A percentile compares a stretch with the other conserved stretches of the same genome.
Evolutionary conservation across 1,140 invertebrate genomes (phyloP).

Genomic region (Arctopsyche grandis): DNA sequence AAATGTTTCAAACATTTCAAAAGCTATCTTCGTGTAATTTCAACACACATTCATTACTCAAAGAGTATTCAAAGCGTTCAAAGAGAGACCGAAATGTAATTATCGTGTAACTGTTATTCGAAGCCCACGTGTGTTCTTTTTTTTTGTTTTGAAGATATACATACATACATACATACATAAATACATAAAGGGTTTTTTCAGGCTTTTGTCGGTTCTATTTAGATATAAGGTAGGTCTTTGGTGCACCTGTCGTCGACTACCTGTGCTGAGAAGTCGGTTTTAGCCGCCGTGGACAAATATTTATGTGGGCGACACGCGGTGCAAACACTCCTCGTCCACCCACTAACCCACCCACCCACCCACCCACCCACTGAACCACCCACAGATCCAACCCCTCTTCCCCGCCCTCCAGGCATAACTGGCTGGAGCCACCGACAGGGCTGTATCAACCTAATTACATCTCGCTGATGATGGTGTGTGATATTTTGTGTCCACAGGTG

Average conservation of each 20-base stretch:
- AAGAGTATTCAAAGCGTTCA: no score
- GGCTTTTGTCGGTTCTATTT: no score
- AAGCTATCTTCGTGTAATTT: no score
- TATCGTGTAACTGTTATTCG: no score
- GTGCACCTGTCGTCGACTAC: neutral
- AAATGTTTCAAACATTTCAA: no score
- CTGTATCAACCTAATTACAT: neutral
- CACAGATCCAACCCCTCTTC: neutral
- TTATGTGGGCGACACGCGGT: neutral
- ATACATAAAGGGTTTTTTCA: no score
- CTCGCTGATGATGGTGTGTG: neutral
- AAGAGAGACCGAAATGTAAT: no score
- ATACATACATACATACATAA: no score
- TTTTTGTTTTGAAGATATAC: no score
- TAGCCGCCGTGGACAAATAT: conserved; percentile 1
- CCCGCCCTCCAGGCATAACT: neutral
- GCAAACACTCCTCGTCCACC: neutral
- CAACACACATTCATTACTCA: no score
- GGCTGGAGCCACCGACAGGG: neutral
- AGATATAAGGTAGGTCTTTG: no score
- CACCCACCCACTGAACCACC: neutral
- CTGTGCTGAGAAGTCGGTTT: neutral
- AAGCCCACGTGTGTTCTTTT: no score
- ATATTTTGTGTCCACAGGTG: neutral
- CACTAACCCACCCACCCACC: neutral